Base-by-base conservation (phyloP, 2,113 vertebrate species). In the Ceyx cyanopectus region DNA sequence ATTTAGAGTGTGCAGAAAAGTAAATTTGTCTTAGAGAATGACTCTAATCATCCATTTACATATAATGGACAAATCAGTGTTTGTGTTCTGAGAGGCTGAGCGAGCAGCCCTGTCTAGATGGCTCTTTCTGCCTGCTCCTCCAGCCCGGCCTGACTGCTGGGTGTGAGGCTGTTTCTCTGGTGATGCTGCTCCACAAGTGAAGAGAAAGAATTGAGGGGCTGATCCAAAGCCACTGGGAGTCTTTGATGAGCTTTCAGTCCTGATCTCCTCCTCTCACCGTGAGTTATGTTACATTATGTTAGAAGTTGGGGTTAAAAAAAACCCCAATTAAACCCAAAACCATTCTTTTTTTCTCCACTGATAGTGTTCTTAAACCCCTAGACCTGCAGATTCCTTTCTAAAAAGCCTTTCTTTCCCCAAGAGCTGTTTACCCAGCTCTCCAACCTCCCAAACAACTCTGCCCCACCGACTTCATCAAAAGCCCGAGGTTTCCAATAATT, bases 1-100 rank as follows among this genome's bases (percentile, higher is more conserved):
- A 99, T 99, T 99, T 99, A 99, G 98, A 98, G 98, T 94, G 97
- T 99, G 98, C 98, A 98, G 98, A 99, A 99, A 99, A 99, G 98
- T 98, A 98, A 98, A 99, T 99, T 99, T 99, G 98, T 99, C 98
- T 99, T 98, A 97, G 96, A 98, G 97, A 99, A 98, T 98, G 98
- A 99, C 98, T 98, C 98, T 98, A 98, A 98, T 99, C 98, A 98
- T 99, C 98, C 98, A 98, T 99, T 99, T 98, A 97, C 97, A 98
- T 98, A 98, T 94, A 98, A 97, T 77, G 96, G 95, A 97, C 96
- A 97, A 97, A 97, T 97, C 95, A 91, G 97, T 87, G 96, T 96
- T 96, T 82, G 94, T 30, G 27, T 89, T 96, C 48, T 23, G 76
- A 79, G 77, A 56, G 95, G 73, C 79, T 29, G 86, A 78, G 80